Evolutionary conservation across 2,797 vertebrate species (phyloP).

Genomic region (Pseudochirops corinnae): DNA sequence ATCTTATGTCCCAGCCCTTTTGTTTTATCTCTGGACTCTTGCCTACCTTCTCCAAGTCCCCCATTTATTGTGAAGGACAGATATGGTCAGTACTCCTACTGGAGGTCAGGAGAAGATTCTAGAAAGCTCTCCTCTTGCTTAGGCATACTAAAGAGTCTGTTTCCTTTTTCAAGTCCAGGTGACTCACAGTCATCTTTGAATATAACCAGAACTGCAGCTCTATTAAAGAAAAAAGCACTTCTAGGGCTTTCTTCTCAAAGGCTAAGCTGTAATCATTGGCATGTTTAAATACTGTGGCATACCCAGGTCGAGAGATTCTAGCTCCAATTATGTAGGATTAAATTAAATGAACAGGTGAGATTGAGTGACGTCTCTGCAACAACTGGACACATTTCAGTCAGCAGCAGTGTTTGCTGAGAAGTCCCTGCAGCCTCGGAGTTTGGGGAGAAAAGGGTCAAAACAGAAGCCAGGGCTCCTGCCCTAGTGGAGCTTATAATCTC

Average conservation of each 20-base stretch:
- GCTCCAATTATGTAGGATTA: neutral
- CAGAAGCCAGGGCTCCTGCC: neutral
- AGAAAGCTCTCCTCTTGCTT: neutral
- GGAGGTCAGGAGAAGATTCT: neutral
- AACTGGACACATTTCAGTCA: neutral
- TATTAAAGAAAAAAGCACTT: neutral
- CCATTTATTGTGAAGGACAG: neutral
- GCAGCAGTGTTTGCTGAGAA: too few species aligned
- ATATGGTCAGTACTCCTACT: neutral
- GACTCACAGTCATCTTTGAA: neutral
- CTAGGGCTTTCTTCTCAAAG: constrained; percentile 3
- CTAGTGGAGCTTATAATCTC: neutral
- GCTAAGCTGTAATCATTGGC: neutral
- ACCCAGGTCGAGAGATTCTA: neutral
- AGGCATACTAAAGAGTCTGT: accelerated
- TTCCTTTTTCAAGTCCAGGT: neutral
- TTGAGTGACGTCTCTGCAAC: neutral
- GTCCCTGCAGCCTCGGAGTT: neutral
- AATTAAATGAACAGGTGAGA: neutral
- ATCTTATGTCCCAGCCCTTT: constrained; percentile 6
- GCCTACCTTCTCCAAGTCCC: neutral
- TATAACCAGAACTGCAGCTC: neutral
- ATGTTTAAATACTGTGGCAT: neutral
- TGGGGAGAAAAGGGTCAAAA: neutral
- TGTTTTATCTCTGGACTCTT: neutral